These are phyloP conservation scores for Ethmia dodecea DNA, from an alignment of 2,888 invertebrate species.

Conservation along the genomic window DNA sequence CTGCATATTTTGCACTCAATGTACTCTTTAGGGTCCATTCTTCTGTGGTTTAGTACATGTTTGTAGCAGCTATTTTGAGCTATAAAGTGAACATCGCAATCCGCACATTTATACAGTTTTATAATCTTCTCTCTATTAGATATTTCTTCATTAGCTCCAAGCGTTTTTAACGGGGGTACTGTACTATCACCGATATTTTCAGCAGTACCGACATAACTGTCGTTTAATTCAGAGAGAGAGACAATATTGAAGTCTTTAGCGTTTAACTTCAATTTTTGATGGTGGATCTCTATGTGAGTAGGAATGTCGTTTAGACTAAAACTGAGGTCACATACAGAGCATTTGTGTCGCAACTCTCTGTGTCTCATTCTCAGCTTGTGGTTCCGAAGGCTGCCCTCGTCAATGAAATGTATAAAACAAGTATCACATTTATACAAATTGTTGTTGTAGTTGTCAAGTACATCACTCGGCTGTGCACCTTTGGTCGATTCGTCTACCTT, in stretches of 20 bases:
- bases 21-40: slow-evolving; percentile 35
- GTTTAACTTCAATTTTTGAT: neutral
- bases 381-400: neutral
- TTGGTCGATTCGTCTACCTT: too few species aligned
- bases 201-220: too few species aligned
- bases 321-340: neutral
- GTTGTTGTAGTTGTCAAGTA: too few species aligned
- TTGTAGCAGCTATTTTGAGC: slow-evolving; percentile 30
- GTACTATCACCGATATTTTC: too few species aligned
- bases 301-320: neutral
- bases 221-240: too few species aligned
- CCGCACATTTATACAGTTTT: slow-evolving; percentile 29
- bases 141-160: neutral
- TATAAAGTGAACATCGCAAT: slow-evolving; percentile 43
- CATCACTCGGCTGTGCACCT: too few species aligned
- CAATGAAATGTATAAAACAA: neutral
- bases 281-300: neutral
- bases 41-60: slow-evolving; percentile 30
- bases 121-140: neutral
- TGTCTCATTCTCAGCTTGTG: neutral
- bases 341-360: too few species aligned
- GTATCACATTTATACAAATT: neutral
- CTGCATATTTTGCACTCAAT: slow-evolving; percentile 50
- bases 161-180: neutral
- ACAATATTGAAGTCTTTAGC: too few species aligned